phyloP scores from a whole-genome alignment of 2,113 vertebrate species.

The Phrynosoma blainvillii region DNA sequence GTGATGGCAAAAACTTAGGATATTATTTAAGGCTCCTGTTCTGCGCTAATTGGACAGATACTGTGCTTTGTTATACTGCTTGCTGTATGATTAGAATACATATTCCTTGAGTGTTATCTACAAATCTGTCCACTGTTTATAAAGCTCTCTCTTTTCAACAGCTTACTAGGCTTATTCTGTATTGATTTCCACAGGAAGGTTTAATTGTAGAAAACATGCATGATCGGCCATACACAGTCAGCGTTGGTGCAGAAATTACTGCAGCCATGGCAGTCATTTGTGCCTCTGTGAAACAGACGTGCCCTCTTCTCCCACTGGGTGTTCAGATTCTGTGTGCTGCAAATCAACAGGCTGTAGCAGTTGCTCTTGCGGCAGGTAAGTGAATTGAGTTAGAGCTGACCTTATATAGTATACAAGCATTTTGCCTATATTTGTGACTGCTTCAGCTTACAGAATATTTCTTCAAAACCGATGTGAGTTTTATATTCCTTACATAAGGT shows the following conservation, averaged over 20 bases:
- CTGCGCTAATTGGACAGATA: background rate
- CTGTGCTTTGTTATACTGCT: background rate
- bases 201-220: constrained; percentile 91
- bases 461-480: background rate
- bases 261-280: constrained; percentile 80
- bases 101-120: background rate
- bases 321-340: constrained; percentile 85
- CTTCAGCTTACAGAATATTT: background rate
- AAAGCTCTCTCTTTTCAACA: background rate
- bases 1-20: too few species aligned
- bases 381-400: background rate
- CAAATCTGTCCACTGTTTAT: too few species aligned
- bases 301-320: constrained; percentile 76
- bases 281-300: constrained; percentile 72
- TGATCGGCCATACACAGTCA: constrained; percentile 81
- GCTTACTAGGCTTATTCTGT: background rate
- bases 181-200: constrained; percentile 76
- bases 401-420: too few species aligned
- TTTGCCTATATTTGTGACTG: background rate
- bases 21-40: background rate
- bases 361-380: constrained; percentile 86
- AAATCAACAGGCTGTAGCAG: constrained; percentile 80
- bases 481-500: background rate
- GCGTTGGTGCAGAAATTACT: constrained; percentile 82
- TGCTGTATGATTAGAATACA: background rate